Percentiles rank a stretch among this genome's conserved stretches.
phyloP scores from a whole-genome alignment of 2,888 invertebrate species.

The Urechis unicinctus region DNA sequence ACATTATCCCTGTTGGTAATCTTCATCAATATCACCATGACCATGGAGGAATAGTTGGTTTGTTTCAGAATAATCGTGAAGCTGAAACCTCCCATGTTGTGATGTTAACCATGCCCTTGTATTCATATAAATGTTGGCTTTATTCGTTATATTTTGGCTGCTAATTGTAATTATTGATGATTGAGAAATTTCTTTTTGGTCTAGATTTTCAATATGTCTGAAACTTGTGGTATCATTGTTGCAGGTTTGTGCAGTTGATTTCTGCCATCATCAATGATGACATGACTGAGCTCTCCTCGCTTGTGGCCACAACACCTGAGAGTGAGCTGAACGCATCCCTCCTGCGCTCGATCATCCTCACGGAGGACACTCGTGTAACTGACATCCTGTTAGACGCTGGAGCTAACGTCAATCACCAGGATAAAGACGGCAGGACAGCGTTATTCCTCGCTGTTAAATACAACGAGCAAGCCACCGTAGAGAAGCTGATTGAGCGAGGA shows the following conservation, averaged over 20 bases:
- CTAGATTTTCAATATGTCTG: too few relatives aligned
- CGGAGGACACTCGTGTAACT: not conserved
- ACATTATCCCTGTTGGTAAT: too few relatives aligned
- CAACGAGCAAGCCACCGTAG: not conserved
- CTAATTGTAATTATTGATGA: too few relatives aligned
- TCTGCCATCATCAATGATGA: not conserved
- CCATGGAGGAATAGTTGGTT: too few relatives aligned
- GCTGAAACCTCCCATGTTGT: too few relatives aligned
- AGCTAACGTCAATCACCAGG: not conserved
- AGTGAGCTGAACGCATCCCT: not conserved
- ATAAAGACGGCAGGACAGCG: not conserved
- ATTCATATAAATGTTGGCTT: too few relatives aligned
- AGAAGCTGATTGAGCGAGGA: not conserved
- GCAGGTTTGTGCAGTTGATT: slow-evolving; percentile 1
- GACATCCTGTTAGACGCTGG: not conserved
- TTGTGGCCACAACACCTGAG: not conserved
- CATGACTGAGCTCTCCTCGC: not conserved
- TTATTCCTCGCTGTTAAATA: slow-evolving; percentile 1
- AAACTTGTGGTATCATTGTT: too few relatives aligned
- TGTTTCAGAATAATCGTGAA: too few relatives aligned
- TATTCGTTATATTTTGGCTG: too few relatives aligned
- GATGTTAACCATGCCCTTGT: too few relatives aligned
- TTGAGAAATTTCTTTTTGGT: too few relatives aligned
- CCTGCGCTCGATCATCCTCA: slow-evolving; percentile 1
- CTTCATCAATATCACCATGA: too few relatives aligned